A percentile compares a stretch with the other conserved stretches of the same genome.
Evolutionary conservation across 2,113 vertebrate species (phyloP).

Genomic region (Merops nubicus): DNA sequence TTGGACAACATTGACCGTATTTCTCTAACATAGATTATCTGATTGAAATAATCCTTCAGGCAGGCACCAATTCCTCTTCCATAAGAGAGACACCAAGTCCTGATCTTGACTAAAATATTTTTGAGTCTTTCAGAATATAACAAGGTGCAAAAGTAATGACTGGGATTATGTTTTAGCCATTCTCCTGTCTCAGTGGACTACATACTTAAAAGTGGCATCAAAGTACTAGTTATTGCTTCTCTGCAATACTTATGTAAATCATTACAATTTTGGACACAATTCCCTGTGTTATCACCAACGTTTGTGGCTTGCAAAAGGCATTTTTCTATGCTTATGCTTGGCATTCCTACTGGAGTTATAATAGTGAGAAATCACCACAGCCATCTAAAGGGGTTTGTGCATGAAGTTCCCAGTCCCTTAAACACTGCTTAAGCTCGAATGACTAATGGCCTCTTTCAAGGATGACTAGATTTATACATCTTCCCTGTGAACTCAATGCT

Average conservation of each 20-base stretch:
- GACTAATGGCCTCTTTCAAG: conserved; percentile 25
- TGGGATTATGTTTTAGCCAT: not conserved
- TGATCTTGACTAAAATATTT: not conserved
- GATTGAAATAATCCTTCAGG: not conserved
- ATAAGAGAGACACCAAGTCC: not conserved
- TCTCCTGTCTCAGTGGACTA: not conserved
- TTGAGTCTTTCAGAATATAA: not conserved
- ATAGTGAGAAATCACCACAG: not conserved
- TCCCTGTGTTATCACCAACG: not conserved
- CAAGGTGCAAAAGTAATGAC: not conserved
- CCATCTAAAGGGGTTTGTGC: not conserved
- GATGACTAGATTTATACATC: not conserved
- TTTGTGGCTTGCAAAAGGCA: conserved; percentile 4
- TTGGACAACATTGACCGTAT: not conserved
- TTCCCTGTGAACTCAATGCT: not conserved
- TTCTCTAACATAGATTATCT: not conserved
- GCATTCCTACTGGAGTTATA: not conserved
- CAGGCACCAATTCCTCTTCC: not conserved
- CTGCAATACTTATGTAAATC: not conserved
- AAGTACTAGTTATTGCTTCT: not conserved
- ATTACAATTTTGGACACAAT: not conserved
- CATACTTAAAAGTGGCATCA: not conserved
- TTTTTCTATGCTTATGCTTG: not conserved
- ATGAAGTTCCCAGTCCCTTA: not conserved
- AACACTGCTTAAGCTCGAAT: not conserved